Conservation (phyloP, 2,888 invertebrate species). For the Gastracanthus pulcherrimus region DNA sequence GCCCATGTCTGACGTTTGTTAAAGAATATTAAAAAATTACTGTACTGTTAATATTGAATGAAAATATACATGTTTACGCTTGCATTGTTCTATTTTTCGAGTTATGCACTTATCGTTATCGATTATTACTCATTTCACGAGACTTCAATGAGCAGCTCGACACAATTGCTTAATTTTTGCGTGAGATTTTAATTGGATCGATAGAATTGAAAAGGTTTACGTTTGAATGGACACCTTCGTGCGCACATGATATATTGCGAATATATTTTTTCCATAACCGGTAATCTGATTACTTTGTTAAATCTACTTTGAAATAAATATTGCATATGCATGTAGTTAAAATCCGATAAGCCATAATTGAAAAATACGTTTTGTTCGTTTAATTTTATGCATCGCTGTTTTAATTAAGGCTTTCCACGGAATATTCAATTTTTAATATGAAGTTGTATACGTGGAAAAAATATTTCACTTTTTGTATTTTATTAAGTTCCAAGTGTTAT, state of each 20-base stretch:
- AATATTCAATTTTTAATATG: constrained; percentile 19
- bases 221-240: constrained; percentile 1
- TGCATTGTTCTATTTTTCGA: background rate
- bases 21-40: too few relatives aligned
- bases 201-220: constrained; percentile 23
- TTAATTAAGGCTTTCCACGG: background rate
- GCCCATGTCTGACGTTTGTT: too few relatives aligned
- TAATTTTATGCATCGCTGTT: constrained; percentile 1
- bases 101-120: background rate
- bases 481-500: too few relatives aligned
- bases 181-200: constrained; percentile 40
- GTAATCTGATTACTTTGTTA: constrained; percentile 37
- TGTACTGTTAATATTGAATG: too few relatives aligned
- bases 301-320: constrained; percentile 40
- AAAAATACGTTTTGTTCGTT: constrained; percentile 17
- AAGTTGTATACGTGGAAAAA: background rate
- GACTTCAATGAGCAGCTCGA: background rate
- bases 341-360: constrained; percentile 33
- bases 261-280: background rate
- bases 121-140: background rate
- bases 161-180: constrained; percentile 39
- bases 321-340: constrained; percentile 19
- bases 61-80: background rate
- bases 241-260: background rate
- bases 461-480: too few relatives aligned